Percentiles rank a stretch among this genome's conserved stretches.
These are phyloP conservation scores for Neoascia interrupta DNA, from an alignment of 2,888 invertebrate genomes.

Conservation along the genomic window DNA sequence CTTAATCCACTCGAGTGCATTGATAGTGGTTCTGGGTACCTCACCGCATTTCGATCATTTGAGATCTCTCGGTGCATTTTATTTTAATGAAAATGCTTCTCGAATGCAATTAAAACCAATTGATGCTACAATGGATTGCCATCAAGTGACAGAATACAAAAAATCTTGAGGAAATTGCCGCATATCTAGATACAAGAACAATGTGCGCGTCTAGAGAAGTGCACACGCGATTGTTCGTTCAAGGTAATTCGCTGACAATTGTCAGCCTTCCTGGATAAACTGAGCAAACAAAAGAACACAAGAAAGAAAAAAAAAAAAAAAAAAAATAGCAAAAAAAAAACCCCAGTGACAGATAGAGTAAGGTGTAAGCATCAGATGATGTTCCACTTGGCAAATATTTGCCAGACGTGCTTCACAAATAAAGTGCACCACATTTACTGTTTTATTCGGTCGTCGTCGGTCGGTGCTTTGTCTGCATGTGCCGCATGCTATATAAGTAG, in stretches of 20 bases:
- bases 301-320: conserved; percentile 7
- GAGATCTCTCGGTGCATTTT: neutral
- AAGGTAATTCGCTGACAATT: conserved; percentile 54
- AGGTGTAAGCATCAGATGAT: conserved; percentile 65
- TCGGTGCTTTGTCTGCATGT: conserved; percentile 41
- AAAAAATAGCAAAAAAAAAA: conserved; percentile 1
- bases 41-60: neutral
- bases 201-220: conserved; percentile 22
- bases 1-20: conserved; percentile 45
- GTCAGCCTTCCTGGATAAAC: conserved; percentile 32
- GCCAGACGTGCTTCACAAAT: conserved; percentile 72
- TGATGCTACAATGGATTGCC: conserved; percentile 56
- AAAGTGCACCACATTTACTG: conserved; percentile 47
- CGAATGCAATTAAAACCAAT: conserved; percentile 55
- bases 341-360: neutral
- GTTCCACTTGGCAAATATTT: conserved; percentile 74
- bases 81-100: conserved; percentile 30
- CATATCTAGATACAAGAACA: conserved; percentile 37
- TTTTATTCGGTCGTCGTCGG: conserved; percentile 26
- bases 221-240: conserved; percentile 19
- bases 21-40: conserved; percentile 30
- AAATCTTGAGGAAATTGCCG: conserved; percentile 33
- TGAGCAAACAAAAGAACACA: too few relatives aligned
- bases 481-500: conserved; percentile 48
- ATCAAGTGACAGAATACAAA: neutral